A percentile compares a stretch with the other conserved stretches of the same genome.
Evolutionary conservation across 2,113 vertebrate species (phyloP).

Genomic region (Myotis lucifugus): DNA sequence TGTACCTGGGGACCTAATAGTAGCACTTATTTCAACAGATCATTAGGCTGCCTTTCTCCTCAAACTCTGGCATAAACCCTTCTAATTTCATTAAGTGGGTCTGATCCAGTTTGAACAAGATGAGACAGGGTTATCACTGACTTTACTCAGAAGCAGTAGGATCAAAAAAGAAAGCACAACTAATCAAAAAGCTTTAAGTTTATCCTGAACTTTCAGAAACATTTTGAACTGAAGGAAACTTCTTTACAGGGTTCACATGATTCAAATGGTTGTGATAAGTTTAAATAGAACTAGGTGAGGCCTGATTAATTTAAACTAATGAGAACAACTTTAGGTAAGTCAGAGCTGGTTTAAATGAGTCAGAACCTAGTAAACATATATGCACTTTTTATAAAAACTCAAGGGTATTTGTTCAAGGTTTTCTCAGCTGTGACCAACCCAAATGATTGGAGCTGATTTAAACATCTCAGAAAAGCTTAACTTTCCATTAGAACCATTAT

Average conservation of each 20-base stretch:
- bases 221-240: neutral
- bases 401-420: neutral
- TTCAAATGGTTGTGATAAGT: slow-evolving; percentile 10
- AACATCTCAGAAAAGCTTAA: neutral
- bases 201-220: neutral
- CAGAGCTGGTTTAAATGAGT: slow-evolving; percentile 6
- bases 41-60: neutral
- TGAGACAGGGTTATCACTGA: neutral
- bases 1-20: neutral
- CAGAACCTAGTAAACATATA: neutral
- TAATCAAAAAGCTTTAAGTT: neutral
- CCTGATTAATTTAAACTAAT: slow-evolving; percentile 35
- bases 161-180: neutral
- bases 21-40: slow-evolving; percentile 10
- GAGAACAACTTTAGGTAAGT: neutral
- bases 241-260: neutral
- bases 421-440: neutral
- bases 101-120: neutral
- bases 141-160: neutral
- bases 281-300: neutral
- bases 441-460: neutral
- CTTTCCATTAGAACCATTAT: neutral
- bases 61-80: neutral
- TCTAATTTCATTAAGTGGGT: neutral
- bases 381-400: neutral